Evolutionary conservation across 2,113 vertebrate species (phyloP).

Genomic region (Polypterus senegalus): DNA sequence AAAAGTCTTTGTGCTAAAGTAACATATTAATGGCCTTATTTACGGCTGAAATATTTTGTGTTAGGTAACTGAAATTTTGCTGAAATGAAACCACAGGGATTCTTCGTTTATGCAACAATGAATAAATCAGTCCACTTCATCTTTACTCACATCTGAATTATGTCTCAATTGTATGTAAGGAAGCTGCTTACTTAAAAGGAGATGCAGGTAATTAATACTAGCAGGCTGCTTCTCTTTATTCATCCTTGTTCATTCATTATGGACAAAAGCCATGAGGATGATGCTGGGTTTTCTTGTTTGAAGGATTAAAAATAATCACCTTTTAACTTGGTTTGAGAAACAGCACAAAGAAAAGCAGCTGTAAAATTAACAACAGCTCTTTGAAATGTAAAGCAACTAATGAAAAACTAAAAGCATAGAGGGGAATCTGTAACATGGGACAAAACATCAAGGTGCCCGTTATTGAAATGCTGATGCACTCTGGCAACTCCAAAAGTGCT

Average conservation of each 20-base stretch:
- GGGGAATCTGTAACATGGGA: slow-evolving; percentile 10
- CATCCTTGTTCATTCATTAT: slow-evolving; percentile 1
- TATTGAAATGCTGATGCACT: slow-evolving; percentile 20
- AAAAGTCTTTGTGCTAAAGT: too few species aligned
- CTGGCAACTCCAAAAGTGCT: slow-evolving; percentile 7
- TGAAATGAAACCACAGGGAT: too few species aligned
- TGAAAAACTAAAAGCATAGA: slow-evolving; percentile 18
- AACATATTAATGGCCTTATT: too few species aligned
- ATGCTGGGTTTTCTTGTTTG: slow-evolving; percentile 9
- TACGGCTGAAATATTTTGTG: too few species aligned
- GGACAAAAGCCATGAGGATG: slow-evolving; percentile 2
- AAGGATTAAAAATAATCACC: slow-evolving; percentile 20
- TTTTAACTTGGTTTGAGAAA: slow-evolving; percentile 16
- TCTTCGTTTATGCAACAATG: too few species aligned
- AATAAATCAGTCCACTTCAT: too few species aligned
- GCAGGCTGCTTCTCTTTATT: slow-evolving; percentile 5
- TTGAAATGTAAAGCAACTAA: slow-evolving; percentile 25
- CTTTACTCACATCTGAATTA: too few species aligned
- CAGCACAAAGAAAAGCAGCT: slow-evolving; percentile 3
- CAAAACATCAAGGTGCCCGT: not conserved
- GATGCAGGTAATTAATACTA: slow-evolving; percentile 4
- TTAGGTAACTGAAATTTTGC: too few species aligned
- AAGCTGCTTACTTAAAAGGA: slow-evolving; percentile 6
- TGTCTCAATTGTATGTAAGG: not conserved
- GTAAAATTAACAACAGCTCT: slow-evolving; percentile 22